Evolutionary conservation across 2,113 vertebrate genomes (phyloP).

Genomic region (Solea senegalensis): DNA sequence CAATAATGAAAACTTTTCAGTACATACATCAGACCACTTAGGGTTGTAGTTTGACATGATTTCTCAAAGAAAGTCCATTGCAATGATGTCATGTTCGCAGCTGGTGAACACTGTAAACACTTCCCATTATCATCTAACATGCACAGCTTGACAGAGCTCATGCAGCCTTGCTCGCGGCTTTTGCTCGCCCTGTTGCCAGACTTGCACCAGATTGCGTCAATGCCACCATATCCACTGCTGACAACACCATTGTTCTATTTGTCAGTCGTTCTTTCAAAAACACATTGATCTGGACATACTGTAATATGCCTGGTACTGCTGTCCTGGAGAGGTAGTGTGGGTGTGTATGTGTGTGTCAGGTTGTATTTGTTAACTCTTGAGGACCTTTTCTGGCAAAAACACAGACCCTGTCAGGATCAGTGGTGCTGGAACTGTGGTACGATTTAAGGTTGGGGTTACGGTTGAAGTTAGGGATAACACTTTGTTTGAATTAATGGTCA

Average conservation of each 20-base stretch:
- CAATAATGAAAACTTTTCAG: not conserved
- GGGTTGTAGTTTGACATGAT: not conserved
- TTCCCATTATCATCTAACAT: constrained; percentile 17
- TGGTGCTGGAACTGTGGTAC: no score
- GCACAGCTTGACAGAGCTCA: constrained; percentile 26
- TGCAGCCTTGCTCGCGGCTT: constrained; percentile 31
- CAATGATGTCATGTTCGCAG: constrained; percentile 10
- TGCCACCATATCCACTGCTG: constrained; percentile 35
- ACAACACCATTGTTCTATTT: constrained; percentile 48
- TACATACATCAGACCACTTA: not conserved
- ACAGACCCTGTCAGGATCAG: no score
- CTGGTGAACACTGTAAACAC: not conserved
- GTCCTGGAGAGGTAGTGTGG: no score
- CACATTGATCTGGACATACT: constrained; percentile 27
- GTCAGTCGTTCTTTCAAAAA: constrained; percentile 44
- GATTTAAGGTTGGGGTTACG: no score
- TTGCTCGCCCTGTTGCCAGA: constrained; percentile 39
- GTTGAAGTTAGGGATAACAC: no score
- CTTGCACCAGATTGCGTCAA: constrained; percentile 71
- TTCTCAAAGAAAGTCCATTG: not conserved
- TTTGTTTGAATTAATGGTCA: no score
- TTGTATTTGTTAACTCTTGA: no score
- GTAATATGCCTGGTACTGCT: not conserved
- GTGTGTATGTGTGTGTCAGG: no score
- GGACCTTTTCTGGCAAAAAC: no score